Evolutionary conservation across 1,140 invertebrate genomes (phyloP).

Genomic region (Plodia interpunctella): DNA sequence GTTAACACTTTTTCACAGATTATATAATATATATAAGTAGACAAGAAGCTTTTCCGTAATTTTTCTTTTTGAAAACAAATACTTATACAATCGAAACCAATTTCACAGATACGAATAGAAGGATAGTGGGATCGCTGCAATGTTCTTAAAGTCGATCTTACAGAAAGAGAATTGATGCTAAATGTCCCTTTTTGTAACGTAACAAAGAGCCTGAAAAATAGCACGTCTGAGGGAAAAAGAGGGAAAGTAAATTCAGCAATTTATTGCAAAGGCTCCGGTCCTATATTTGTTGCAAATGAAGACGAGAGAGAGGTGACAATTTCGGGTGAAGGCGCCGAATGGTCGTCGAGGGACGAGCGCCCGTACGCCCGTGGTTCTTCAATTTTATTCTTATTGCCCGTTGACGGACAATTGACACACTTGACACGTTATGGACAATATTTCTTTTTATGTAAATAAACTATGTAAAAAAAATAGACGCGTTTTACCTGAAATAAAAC

Average conservation of each 20-base stretch:
- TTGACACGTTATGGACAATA: constrained; percentile 11
- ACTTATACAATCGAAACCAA: background rate
- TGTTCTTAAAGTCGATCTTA: constrained; percentile 23
- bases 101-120: background rate
- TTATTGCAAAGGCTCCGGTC: constrained; percentile 58
- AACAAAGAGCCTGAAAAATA: constrained; percentile 64
- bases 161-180: constrained; percentile 29
- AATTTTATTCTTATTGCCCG: constrained; percentile 40
- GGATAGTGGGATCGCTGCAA: constrained; percentile 11
- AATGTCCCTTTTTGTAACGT: constrained; percentile 48
- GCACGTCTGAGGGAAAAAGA: constrained; percentile 51
- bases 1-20: no score
- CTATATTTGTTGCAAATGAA: constrained; percentile 73
- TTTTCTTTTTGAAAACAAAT: no score
- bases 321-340: constrained; percentile 57
- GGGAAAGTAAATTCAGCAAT: constrained; percentile 67
- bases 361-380: constrained; percentile 30
- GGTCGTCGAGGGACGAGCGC: constrained; percentile 48
- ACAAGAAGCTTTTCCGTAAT: no score
- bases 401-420: background rate
- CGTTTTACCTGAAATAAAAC: no score
- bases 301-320: constrained; percentile 67
- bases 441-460: constrained; percentile 5
- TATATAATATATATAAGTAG: no score
- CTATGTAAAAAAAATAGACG: background rate